Evolutionary conservation across 1,140 invertebrate genomes (phyloP), one percentile per base, ranked within the genome.

Genomic region (roundworm (Caenorhabditis elegans)): DNA sequence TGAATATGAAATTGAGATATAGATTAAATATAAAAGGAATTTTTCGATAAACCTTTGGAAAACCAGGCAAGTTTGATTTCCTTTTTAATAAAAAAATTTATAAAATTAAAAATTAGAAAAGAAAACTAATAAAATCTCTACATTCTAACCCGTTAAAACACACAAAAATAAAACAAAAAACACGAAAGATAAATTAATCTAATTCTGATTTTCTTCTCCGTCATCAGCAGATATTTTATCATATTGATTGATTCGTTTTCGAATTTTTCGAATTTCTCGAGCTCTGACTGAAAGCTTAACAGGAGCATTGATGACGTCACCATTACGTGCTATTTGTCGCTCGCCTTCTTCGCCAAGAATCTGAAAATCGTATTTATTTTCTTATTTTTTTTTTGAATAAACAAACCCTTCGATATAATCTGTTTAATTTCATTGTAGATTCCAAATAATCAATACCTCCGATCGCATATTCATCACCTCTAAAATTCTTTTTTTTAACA

Each of bases 361-460:
- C 28, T 76, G 51, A 28, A 28, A 55, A 10, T 19, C 8, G 24
- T 24, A 55, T 8, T 19, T 26, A 55, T 19, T 55, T 11, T 11
- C 8, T 6, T 13, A 5, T 10, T 26, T 11, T 11, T 11, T 5
- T 28, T 4, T 13, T 55, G n/a, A 22, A 39, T n/a, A 77, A 11
- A 55, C 51, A 13, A 10, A 55, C 60, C n/a, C 19, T 70, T 39
- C 60, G 17, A 22, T 70, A 70, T 47, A 48, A 80, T 28, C 76
- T n/a, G 43, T 80, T 76, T n/a, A 84, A 60, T 2, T 78, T 51
- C 82, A 84, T 84, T 22, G 60, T 46, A 8, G 79, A 76, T 26
- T 83, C 76, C 3, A 84, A 77, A 51, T 84, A 84, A 11, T 84
- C 82, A 15, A 48, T 46, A 3, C 65, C 82, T 26, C 82, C 82